Evolutionary conservation across 2,888 invertebrate genomes (phyloP), one percentile per base, ranked within the genome.

Genomic region (Esperia sulphurella): DNA sequence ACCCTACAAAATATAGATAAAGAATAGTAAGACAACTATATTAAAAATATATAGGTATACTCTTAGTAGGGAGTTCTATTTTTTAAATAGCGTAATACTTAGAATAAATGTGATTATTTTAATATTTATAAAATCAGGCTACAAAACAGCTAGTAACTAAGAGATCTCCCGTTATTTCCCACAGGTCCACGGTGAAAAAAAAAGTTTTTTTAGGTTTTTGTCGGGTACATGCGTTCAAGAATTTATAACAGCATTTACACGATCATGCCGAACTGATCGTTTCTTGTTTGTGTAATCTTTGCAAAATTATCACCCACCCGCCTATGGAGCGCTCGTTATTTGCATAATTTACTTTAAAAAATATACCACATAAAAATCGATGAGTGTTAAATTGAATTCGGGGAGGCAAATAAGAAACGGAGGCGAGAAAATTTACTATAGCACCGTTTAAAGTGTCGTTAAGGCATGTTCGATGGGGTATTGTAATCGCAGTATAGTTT

Each of bases 341-440:
- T 82, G 75, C 76, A 80, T 87, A 83, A 84, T 77, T 86, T 76
- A 75, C 68, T 62, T 65, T 71, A 75, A 76, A 70, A 76, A 74
- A 67, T 66, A 65, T 64, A 66, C 61, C 73, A 69, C 75, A 77
- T 78, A 78, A 84, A 83, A 76, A 74, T 75, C 80, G 82, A 82
- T 79, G 83, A 75, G 81, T 83, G 84, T 78, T 84, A 83, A 90
- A 90, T 90, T 90, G 87, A 88, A 85, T 89, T 81, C 79, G 77
- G 72, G 79, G 78, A 81, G 71, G 69, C 79, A 84, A 88, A 88
- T 87, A 85, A 83, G 81, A 83, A 82, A 75, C 68, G 76, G 66
- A 78, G 79, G 84, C 70, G 85, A 78, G 84, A 84, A 88, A 88
- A 87, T 87, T 86, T 85, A 71, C 61, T 59, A 67, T 63, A 66